These are phyloP conservation scores for Caenorhabditis brenneri DNA, from an alignment of 1,140 invertebrate species.

Conservation along the genomic window DNA sequence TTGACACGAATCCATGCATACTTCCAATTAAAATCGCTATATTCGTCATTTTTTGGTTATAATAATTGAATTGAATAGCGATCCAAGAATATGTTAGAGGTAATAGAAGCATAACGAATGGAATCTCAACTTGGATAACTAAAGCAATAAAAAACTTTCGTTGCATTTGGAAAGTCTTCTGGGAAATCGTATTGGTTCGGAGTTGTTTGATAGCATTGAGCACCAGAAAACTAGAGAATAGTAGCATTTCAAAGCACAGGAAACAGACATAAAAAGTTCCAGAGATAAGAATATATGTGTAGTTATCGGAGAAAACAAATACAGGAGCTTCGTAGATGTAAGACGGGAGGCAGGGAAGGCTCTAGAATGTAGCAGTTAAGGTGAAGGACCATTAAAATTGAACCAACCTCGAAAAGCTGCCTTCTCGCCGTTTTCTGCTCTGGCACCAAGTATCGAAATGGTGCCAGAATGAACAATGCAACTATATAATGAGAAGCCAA, in stretches of 20 bases:
- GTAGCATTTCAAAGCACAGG: not conserved
- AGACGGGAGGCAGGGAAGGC: not conserved
- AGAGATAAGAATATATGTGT: not conserved
- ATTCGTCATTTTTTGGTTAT: not conserved
- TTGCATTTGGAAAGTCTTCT: not conserved
- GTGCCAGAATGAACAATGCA: not conserved
- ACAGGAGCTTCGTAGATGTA: not conserved
- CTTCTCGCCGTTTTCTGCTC: not conserved
- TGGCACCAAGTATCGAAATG: not conserved
- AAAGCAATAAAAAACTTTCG: not conserved
- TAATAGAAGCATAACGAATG: not conserved
- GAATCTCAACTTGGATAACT: not conserved
- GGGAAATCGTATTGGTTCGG: not conserved
- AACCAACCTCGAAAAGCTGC: not conserved
- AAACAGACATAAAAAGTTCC: not conserved
- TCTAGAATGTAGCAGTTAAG: no score
- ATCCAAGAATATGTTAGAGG: not conserved
- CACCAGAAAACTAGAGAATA: not conserved
- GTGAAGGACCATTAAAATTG: not conserved
- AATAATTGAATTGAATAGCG: not conserved
- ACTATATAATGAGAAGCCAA: not conserved
- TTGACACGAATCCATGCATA: not conserved
- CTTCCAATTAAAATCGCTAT: not conserved
- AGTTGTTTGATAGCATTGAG: not conserved
- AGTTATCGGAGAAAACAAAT: not conserved